Evolutionary conservation across 2,888 invertebrate genomes (phyloP).

Genomic region (Chaetogeoica ovagalla): DNA sequence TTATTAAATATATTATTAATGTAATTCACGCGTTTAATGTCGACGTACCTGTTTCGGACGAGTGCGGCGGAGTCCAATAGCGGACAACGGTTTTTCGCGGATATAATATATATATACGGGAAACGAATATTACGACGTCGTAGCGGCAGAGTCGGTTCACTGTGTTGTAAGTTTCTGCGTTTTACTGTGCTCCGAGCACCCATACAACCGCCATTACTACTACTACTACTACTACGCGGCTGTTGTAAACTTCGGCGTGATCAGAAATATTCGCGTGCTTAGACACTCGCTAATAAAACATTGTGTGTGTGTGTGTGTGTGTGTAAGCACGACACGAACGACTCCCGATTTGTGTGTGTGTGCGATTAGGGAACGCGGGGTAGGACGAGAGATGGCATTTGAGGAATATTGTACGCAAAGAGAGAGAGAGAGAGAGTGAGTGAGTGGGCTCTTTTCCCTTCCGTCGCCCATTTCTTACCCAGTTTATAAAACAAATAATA

Average conservation of each 20-base stretch:
- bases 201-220: too few species aligned
- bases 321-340: conserved; percentile 41
- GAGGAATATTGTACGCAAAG: too few species aligned
- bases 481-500: too few species aligned
- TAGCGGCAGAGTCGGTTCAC: too few species aligned
- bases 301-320: too few species aligned
- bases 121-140: too few species aligned
- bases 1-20: too few species aligned
- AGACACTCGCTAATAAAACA: conserved; percentile 49
- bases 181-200: conserved; percentile 40
- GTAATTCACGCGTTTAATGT: too few species aligned
- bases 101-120: too few species aligned
- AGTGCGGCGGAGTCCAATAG: too few species aligned
- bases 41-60: too few species aligned
- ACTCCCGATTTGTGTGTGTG: conserved; percentile 28
- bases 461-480: neutral
- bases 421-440: conserved; percentile 5
- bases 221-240: neutral
- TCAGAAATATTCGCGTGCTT: conserved; percentile 48
- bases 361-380: neutral
- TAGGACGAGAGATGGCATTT: neutral
- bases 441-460: conserved; percentile 21
- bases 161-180: conserved; percentile 27
- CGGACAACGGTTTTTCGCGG: too few species aligned
- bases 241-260: conserved; percentile 37